Evolutionary conservation across 2,113 vertebrate genomes (phyloP), one percentile per base, ranked within the genome.

Genomic region (Lophius piscatorius): DNA sequence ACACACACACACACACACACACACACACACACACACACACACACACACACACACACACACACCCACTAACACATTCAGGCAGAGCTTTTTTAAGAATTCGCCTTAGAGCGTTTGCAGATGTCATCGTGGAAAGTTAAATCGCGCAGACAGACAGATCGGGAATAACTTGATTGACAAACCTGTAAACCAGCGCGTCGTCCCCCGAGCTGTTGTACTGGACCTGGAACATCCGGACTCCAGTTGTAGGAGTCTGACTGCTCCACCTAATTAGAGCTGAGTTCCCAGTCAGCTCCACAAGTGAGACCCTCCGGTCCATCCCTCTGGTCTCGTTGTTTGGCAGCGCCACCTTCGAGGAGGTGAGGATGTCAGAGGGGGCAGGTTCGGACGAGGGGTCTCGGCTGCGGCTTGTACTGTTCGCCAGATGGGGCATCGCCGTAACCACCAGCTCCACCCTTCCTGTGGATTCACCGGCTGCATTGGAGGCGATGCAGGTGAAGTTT

Each of bases 151-250:
- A 23, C 10, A 11, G 14, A 42, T 5, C 2, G 24, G 20, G 33
- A 33, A 62, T 35, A 14, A 3, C 20, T n/a, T 18, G n/a, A 10
- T 0, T 36, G 14, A 75, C 89, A 62, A 81, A 97, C 96, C 96
- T 96, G 92, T 98, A 98, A 3, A 98, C 93, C 3, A 98, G 86
- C 3, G 94, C 93, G 81, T 98, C 95, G 0, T 98, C 96, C 0
- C 82, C 88, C 0, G 96, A 96, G 61, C 95, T 97, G 93, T 98
- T 98, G 83, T 98, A 98, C 79, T 97, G 96, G 33, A 98, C 91
- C 90, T 98, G 96, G 89, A 92, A 97, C 95, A 98, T 97, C 57
- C 95, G 84, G 23, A 97, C 78, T 52, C 94, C 94, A 0, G 92
- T 86, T 29, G 90, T 81, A 2, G 92, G 87, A 4, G 84, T 88